Evolutionary conservation across 2,113 vertebrate genomes (phyloP).

Genomic region (Alethe castanea): DNA sequence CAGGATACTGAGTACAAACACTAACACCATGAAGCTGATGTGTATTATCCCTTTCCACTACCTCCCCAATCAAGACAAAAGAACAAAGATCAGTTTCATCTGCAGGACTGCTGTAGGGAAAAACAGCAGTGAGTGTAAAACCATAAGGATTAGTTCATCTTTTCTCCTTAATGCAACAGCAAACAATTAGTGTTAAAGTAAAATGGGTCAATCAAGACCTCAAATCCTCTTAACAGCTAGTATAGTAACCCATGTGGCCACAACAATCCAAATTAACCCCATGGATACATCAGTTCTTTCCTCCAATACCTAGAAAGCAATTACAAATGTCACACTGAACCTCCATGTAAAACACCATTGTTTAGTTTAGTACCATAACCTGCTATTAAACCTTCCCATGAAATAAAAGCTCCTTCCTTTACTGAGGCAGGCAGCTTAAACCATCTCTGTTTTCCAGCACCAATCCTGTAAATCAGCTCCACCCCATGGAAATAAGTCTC

Average conservation of each 20-base stretch:
- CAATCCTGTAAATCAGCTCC: not conserved
- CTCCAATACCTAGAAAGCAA: not conserved
- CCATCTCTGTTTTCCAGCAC: not conserved
- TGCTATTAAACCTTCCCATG: not conserved
- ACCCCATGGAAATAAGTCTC: not conserved
- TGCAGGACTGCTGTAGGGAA: not conserved
- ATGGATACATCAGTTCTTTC: not conserved
- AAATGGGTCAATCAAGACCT: slow-evolving; percentile 56
- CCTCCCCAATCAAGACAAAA: not conserved
- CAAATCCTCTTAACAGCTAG: slow-evolving; percentile 53
- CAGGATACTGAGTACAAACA: not conserved
- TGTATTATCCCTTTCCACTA: not conserved
- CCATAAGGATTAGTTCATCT: slow-evolving; percentile 20
- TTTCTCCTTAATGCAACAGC: slow-evolving; percentile 3
- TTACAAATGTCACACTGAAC: not conserved
- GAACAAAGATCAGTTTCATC: slow-evolving; percentile 29
- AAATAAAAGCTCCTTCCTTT: slow-evolving; percentile 1
- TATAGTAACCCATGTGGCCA: slow-evolving; percentile 13
- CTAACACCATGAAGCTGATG: not conserved
- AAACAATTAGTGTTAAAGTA: slow-evolving; percentile 50
- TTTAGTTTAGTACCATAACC: not conserved
- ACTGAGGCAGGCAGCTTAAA: not conserved
- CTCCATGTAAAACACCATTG: not conserved
- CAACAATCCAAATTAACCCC: slow-evolving; percentile 43
- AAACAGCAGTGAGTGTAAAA: not conserved